Base-by-base conservation (phyloP, 1,140 invertebrate species). In the Drosophila pallidifrons region DNA sequence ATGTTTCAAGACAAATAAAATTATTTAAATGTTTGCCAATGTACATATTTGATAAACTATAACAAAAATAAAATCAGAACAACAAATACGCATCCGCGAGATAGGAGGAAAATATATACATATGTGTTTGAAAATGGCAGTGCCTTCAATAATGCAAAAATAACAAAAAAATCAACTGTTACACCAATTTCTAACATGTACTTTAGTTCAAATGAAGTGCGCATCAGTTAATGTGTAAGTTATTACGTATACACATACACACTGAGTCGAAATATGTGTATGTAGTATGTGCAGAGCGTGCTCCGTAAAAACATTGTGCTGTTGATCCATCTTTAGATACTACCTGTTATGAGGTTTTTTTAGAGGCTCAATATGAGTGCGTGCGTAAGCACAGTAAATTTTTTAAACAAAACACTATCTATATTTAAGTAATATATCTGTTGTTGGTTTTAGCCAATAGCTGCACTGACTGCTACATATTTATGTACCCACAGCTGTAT, bases 111-210 rank as follows among this genome's bases (percentile, higher is more conserved):
- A 86, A 87, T 80, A 87, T 80, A 86, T 80, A 87, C 77, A 86
- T 76, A 69, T 80, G 73, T 77, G 83, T 77, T 79, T 86, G 79
- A 82, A 77, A 86, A 77, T 73, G 87, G 79, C 82, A 80, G 83
- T 88, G 85, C 80, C 83, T 88, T 88, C 65, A 55, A 80, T 66
- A 88, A 75, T 77, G 47, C 52, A 83, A 88, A 72, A 77, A 81
- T 61, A 49, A 60, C 41, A 74, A 63, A 46, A 46, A 11, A 73
- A 46, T 59, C 46, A 65, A 54, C 65, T 68, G 54, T 68, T 38
- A 59, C 59, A 77, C 16, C 54, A 55, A 49, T 51, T 68, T 59
- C 63, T 38, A 10, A 66, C 16, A 10, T 10, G 35, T 38, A 38
- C 64, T 65, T 72, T 28, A 60, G 54, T 75, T 70, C 52, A 58